Evolutionary conservation across 2,113 vertebrate species (phyloP), one percentile per base, ranked within the genome.

Genomic region (Forbesichthys papilliferus): DNA sequence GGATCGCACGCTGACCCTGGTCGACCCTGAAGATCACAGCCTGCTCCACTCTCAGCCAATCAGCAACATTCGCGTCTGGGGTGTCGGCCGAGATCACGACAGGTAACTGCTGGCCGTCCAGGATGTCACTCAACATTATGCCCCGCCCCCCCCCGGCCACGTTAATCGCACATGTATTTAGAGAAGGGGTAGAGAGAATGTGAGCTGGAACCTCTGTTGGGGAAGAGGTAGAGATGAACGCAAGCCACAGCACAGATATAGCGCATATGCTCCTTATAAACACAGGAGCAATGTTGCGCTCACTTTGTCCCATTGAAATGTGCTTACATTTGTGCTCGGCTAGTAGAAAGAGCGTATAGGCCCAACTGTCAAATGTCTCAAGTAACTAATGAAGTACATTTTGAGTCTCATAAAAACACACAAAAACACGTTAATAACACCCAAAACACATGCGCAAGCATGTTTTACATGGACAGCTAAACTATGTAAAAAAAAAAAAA

Each of bases 11-110:
- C 90, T 99, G 77, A 97, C 95, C 84, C 92, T 99, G 78, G 92
- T 98, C 62, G 96, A 99, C 87, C 95, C 96, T 14, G 94, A 96
- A 84, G 98, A 97, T 84, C 95, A 81, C 83, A 94, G 93, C 1
- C 93, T 96, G 73, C 95, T 99, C 48, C 96, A 98, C 81, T 94
- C 96, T 0, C 97, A 98, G 90, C 97, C 96, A 87, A 98, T 99
- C 54, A 95, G 94, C 82, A 98, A 95, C 94, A 99, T 99, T 86
- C 91, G 95, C 2, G 95, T 99, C 27, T 99, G 98, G 98, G 98
- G 97, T 0, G 96, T 98, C 47, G 96, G 98, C 3, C 94, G 97
- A 1, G 98, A 98, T 92, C 95, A 97, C 0, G 97, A 97, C 85
- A 95, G 98, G 98, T 98, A 80, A 92, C 95, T 46, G 92, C 95